These are phyloP conservation scores for Pelobates cultripes DNA, from an alignment of 2,797 vertebrate species.

Conservation along the genomic window DNA sequence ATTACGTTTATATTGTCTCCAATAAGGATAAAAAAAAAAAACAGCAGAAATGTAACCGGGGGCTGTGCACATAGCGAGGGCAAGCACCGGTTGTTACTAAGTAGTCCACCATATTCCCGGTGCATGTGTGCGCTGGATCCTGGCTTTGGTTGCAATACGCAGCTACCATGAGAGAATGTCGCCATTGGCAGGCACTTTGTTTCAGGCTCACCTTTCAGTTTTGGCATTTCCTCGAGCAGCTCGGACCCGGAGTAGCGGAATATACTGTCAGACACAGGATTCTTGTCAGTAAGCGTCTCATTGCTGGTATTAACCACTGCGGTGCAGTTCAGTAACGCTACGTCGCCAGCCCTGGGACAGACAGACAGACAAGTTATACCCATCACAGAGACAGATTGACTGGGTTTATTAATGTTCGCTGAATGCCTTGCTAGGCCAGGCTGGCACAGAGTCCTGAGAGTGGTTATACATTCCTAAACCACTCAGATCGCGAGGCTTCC, in stretches of 20 bases:
- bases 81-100: no score
- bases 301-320: slow-evolving; percentile 95
- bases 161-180: no score
- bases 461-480: neutral
- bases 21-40: no score
- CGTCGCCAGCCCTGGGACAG: slow-evolving; percentile 82
- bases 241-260: slow-evolving; percentile 88
- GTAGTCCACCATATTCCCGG: no score
- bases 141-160: no score
- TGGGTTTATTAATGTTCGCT: no score
- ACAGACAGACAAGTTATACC: neutral
- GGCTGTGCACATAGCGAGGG: no score
- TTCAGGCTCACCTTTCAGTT: slow-evolving; percentile 84
- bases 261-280: slow-evolving; percentile 89
- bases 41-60: no score
- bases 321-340: slow-evolving; percentile 90
- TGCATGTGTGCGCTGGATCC: no score
- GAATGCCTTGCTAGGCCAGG: neutral
- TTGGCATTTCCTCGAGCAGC: slow-evolving; percentile 89
- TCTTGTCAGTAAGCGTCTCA: slow-evolving; percentile 92
- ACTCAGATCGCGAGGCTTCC: no score
- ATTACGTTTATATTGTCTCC: no score
- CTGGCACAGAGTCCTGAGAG: neutral
- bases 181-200: no score
- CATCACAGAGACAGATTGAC: neutral